Evolutionary conservation across 53 echinoderm and acorn worm species (phyloP), one percentile per base, ranked within the genome.

Genomic region (Henricia sp.): DNA sequence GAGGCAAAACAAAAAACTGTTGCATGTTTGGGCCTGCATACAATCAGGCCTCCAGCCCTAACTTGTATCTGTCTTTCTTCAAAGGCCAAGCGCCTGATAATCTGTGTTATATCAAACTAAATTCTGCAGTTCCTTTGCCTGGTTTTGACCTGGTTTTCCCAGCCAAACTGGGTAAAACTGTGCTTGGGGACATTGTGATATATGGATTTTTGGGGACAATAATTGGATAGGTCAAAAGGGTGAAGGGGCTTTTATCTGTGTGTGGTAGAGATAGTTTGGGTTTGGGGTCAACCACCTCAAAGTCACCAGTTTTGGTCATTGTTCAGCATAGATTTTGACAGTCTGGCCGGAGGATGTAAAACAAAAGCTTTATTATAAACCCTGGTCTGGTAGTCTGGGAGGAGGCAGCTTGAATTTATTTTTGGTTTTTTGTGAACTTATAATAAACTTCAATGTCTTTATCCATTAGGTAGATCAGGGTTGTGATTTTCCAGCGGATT

Each of bases 221-320:
- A 43, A 62, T 43, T 39, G 12, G 40, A 39, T 14, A 38, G 3
- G 76, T 77, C 41, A 26, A 64, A 38, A 19, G 40, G 6, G 21
- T 30, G 43, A 43, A n/a, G n/a, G n/a, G n/a, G n/a, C n/a, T n/a
- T n/a, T n/a, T 32, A 2, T 50, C 64, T 63, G 50, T 80, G 80
- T 64, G 48, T 46, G 80, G 48, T 44, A 80, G 17, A 19, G 3
- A 14, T 37, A 20, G 17, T 0, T n/a, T n/a, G n/a, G n/a, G n/a
- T n/a, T 16, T 10, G 6, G 28, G 80, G 80, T 80, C 80, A 80
- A 63, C 64, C 80, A 63, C 80, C 80, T 80, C 44, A n/a, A 80
- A 64, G 80, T 80, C 80, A 30, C 39, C 0, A 52, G 11, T 16
- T n/a, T 56, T 56, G n/a, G n/a, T n/a, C n/a, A n/a, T 55, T 14